These are phyloP conservation scores for Carterocephalus palaemon DNA, from an alignment of 2,888 invertebrate species.

Conservation along the genomic window DNA sequence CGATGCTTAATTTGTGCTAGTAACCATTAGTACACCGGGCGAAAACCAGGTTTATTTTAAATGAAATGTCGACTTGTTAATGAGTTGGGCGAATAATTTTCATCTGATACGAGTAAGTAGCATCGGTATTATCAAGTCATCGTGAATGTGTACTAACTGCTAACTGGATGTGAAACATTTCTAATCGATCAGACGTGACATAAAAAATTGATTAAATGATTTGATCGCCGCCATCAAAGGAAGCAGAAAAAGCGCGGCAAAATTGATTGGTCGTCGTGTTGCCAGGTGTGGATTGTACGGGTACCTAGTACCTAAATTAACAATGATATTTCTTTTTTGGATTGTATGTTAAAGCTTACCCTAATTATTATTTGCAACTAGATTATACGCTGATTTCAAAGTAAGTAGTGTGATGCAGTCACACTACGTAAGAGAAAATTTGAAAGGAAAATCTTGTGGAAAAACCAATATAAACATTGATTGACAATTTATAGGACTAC, in stretches of 20 bases:
- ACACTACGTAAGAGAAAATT: too few species aligned
- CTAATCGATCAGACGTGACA: slow-evolving; percentile 23
- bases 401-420: too few species aligned
- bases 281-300: slow-evolving; percentile 8
- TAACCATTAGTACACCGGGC: too few species aligned
- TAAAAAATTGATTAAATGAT: slow-evolving; percentile 24
- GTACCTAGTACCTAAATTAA: slow-evolving; percentile 1
- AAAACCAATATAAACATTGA: too few species aligned
- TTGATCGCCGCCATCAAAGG: slow-evolving; percentile 22
- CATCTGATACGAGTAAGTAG: slow-evolving; percentile 21
- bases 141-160: slow-evolving; percentile 21
- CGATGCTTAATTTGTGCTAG: too few species aligned
- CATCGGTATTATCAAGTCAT: slow-evolving; percentile 20
- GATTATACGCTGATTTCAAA: too few species aligned
- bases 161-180: slow-evolving; percentile 25
- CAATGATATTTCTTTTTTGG: not conserved
- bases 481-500: too few species aligned
- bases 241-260: slow-evolving; percentile 22
- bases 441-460: too few species aligned
- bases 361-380: too few species aligned
- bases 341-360: too few species aligned
- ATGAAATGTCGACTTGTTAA: slow-evolving; percentile 21
- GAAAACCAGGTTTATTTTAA: too few species aligned
- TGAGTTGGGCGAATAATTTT: slow-evolving; percentile 22
- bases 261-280: slow-evolving; percentile 15